A percentile compares a stretch with the other conserved stretches of the same genome.
Evolutionary conservation across 2,888 invertebrate species (phyloP).

Genomic region (Dryocosmus kuriphilus): DNA sequence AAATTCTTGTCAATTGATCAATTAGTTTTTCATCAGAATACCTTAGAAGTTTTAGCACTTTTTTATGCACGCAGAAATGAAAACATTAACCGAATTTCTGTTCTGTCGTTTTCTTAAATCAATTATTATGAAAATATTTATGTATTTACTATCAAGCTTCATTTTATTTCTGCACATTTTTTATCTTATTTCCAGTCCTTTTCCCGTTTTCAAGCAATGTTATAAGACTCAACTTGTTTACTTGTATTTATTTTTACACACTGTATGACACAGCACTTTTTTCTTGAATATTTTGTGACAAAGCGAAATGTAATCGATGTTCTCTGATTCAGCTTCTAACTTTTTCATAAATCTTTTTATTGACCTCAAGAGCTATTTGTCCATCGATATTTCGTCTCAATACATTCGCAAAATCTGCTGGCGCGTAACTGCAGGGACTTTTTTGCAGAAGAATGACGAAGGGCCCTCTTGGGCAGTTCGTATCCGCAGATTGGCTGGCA

Average conservation of each 20-base stretch:
- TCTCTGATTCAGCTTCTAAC: slow-evolving; percentile 4
- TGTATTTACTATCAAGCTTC: not conserved
- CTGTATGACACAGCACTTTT: not conserved
- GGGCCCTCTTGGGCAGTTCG: slow-evolving; percentile 45
- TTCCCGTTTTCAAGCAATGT: not conserved
- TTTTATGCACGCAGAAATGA: not conserved
- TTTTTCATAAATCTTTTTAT: not conserved
- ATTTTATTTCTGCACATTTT: not conserved
- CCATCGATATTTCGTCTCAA: slow-evolving; percentile 47
- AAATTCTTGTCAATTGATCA: not conserved
- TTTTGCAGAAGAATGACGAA: slow-evolving; percentile 48
- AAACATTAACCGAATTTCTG: not conserved
- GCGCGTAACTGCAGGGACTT: slow-evolving; percentile 45
- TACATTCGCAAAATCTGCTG: slow-evolving; percentile 40
- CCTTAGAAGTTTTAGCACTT: not conserved
- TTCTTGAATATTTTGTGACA: not conserved
- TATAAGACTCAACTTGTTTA: no score
- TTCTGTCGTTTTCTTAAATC: not conserved
- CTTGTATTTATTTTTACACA: not conserved
- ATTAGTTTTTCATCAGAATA: not conserved
- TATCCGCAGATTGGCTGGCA: slow-evolving; percentile 51
- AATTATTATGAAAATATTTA: not conserved
- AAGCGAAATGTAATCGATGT: not conserved
- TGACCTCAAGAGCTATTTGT: slow-evolving; percentile 15
- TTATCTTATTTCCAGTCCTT: not conserved